These are phyloP conservation scores for Lutjanus argentimaculatus DNA, from an alignment of 2,797 vertebrate genomes.

Conservation along the genomic window DNA sequence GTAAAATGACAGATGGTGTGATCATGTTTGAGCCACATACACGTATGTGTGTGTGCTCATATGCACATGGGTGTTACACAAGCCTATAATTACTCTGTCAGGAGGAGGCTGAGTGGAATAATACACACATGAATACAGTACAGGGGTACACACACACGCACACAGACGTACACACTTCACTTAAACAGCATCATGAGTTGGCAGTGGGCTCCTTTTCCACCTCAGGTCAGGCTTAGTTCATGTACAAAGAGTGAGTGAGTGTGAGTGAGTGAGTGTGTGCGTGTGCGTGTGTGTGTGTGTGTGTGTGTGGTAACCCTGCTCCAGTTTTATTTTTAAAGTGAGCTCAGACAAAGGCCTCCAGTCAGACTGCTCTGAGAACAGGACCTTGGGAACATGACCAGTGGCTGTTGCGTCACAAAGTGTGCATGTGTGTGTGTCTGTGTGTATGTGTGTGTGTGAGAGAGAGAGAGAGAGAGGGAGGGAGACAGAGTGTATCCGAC, in stretches of 20 bases:
- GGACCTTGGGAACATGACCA: constrained; percentile 86
- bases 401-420: constrained; percentile 80
- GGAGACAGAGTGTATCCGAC: constrained; percentile 51
- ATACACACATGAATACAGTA: constrained; percentile 69
- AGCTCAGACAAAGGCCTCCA: constrained; percentile 85
- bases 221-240: constrained; percentile 84
- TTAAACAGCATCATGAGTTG: constrained; percentile 82
- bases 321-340: constrained; percentile 85
- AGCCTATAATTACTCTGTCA: constrained; percentile 73
- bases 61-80: constrained; percentile 71
- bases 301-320: constrained; percentile 77
- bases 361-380: constrained; percentile 84
- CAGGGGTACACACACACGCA: constrained; percentile 28
- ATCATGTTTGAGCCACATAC: constrained; percentile 56
- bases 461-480: constrained; percentile 22
- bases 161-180: constrained; percentile 32
- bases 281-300: constrained; percentile 43
- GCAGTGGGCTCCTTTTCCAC: constrained; percentile 81
- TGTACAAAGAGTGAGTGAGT: constrained; percentile 66
- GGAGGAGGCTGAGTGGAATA: constrained; percentile 63
- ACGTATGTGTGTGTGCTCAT: constrained; percentile 34
- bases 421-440: constrained; percentile 49
- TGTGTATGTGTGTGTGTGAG: constrained; percentile 39
- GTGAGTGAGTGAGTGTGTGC: constrained; percentile 41
- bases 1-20: constrained; percentile 70